phyloP scores from a whole-genome alignment of 2,113 vertebrate genomes.

The Percopsis transmontana region DNA sequence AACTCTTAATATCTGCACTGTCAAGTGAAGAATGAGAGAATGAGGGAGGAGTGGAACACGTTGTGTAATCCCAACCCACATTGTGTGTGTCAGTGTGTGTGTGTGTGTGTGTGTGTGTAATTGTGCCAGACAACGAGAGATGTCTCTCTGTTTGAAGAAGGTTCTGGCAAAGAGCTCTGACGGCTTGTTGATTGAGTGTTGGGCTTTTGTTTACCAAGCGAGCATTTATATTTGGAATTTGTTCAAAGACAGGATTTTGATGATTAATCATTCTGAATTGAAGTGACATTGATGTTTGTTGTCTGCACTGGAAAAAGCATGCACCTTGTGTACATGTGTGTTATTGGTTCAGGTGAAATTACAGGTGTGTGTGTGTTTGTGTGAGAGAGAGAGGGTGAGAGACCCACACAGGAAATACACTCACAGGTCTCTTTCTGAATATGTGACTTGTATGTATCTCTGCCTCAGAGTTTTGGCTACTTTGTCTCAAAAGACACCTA shows the following conservation, averaged over 20 bases:
- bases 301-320: too few relatives aligned
- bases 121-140: conserved; percentile 9
- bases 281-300: conserved; percentile 12
- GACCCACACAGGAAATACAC: background rate
- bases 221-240: background rate
- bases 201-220: conserved; percentile 20
- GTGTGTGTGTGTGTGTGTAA: conserved; percentile 23
- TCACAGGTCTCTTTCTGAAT: conserved; percentile 65
- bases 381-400: too few relatives aligned
- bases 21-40: conserved; percentile 47
- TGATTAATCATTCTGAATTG: conserved; percentile 13
- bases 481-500: conserved; percentile 37
- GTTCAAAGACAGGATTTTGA: conserved; percentile 3
- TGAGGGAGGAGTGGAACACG: conserved; percentile 34
- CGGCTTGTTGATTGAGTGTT: conserved; percentile 11
- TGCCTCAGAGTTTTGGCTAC: conserved; percentile 53
- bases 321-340: too few relatives aligned
- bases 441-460: conserved; percentile 73
- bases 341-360: background rate
- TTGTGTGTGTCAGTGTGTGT: conserved; percentile 15
- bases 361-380: background rate
- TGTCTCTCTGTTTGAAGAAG: conserved; percentile 36
- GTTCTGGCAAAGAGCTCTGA: background rate
- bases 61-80: conserved; percentile 28
- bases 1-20: conserved; percentile 62